phyloP scores from a whole-genome alignment of 2,113 vertebrate species.

The Pycnonotus jocosus region DNA sequence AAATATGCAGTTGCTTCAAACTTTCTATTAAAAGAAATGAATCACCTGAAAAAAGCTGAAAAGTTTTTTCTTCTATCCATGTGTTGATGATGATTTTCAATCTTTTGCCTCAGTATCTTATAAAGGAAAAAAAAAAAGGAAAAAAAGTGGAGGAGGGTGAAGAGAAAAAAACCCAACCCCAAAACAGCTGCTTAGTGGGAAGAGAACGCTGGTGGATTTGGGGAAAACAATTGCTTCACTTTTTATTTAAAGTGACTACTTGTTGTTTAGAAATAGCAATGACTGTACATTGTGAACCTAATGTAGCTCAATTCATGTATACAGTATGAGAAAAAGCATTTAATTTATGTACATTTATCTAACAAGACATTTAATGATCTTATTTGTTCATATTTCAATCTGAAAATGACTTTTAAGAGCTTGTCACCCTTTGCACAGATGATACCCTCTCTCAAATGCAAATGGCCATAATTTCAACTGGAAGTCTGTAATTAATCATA shows the following conservation, averaged over 20 bases:
- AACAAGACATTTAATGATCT: not conserved
- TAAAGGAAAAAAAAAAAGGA: not conserved
- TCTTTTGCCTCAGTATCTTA: not conserved
- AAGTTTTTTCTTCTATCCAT: not conserved
- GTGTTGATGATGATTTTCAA: not conserved
- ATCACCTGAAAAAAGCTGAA: not conserved
- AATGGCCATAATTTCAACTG: not conserved
- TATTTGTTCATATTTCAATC: not conserved
- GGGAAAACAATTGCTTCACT: not conserved
- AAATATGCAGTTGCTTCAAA: not conserved
- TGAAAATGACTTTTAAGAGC: not conserved
- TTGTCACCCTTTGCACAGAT: not conserved
- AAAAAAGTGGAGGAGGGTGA: too few species aligned
- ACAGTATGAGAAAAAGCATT: not conserved
- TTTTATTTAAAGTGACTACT: not conserved
- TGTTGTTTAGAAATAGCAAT: not conserved
- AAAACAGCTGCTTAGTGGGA: not conserved
- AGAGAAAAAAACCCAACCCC: too few species aligned
- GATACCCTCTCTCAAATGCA: not conserved
- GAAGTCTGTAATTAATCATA: not conserved
- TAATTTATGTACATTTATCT: not conserved
- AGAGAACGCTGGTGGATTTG: not conserved
- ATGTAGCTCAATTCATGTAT: not conserved
- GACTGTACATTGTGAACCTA: not conserved
- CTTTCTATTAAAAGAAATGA: not conserved